Base-by-base conservation (phyloP, 2,113 vertebrate genomes). In the Rutilus rutilus region DNA sequence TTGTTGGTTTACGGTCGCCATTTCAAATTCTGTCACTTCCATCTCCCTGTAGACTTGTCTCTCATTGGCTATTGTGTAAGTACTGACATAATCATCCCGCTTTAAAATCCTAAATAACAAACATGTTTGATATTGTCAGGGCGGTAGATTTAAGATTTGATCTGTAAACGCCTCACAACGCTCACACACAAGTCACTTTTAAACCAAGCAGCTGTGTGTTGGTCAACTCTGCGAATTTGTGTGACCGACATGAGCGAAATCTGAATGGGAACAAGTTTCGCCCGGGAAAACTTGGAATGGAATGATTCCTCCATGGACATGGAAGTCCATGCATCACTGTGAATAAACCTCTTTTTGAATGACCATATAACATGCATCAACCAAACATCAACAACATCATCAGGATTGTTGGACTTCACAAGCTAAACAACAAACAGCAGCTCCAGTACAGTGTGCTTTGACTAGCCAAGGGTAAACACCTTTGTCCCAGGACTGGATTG, bases 391-490 rank as follows among this genome's bases (percentile, higher is more conserved):
- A 23, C 52, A 76, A 62, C 25, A 76, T 23, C 17, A 59, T 64
- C 57, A 27, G 19, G 27, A 67, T 62, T 42, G 52, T 45, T 71
- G 23, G 65, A 59, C 11, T 59, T 77, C 60, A 77, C 7, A 59
- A 57, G 62, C 30, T 42, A 67, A 76, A 87, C 33, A 69, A 78
- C 80, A 89, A 83, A 90, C 73, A 86, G 17, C 76, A 42, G 9
- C 45, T 36, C 11, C 47, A 85, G 21, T 64, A 52, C 89, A 89
- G 87, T 87, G 85, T 62, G 89, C 74, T 82, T 80, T 74, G 90
- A 91, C 89, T 90, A 90, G 87, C 67, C 57, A 33, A 87, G 71
- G 52, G 89, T 94, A 94, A 95, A 94, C 92, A 94, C 87, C 90
- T 93, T 93, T 92, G 90, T 94, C 92, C 90, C 89, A 88, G 90